A percentile compares a stretch with the other conserved stretches of the same genome.
Conservation (phyloP, 2,797 vertebrate species). For the Lacerta bilineata region DNA sequence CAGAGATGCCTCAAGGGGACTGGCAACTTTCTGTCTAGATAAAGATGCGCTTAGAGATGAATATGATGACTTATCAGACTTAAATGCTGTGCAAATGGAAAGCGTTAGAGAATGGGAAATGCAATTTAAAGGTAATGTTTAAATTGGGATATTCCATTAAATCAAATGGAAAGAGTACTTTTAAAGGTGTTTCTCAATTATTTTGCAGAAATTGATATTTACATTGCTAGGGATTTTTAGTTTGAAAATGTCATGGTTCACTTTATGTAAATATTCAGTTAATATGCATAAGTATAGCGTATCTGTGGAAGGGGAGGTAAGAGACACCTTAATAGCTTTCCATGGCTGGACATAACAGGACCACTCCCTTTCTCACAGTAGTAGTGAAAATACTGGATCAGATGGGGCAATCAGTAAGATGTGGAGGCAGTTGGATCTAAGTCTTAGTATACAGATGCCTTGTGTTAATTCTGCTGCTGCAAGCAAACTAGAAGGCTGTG, state of each 20-base stretch:
- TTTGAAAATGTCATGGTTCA: conserved; percentile 11
- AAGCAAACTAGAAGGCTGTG: background rate
- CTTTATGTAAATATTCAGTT: background rate
- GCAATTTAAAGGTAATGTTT: conserved; percentile 95
- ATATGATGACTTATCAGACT: conserved; percentile 97
- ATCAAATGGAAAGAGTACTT: conserved; percentile 21
- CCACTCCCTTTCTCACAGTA: background rate
- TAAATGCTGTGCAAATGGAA: conserved; percentile 99
- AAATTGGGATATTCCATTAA: conserved; percentile 14
- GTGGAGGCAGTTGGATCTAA: background rate
- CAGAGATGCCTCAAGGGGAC: conserved; percentile 95
- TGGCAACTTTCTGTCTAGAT: conserved; percentile 98
- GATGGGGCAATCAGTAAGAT: background rate
- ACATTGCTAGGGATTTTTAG: background rate
- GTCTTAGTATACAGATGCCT: background rate
- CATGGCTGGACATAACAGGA: background rate
- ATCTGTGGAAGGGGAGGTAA: background rate
- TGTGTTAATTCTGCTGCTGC: background rate
- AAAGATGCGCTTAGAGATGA: conserved; percentile 95
- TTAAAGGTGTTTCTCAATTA: conserved; percentile 17
- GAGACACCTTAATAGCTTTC: background rate
- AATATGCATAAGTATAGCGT: background rate
- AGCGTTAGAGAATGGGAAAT: conserved; percentile 99
- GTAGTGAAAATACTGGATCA: background rate
- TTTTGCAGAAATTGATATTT: background rate